Evolutionary conservation across 2,797 vertebrate species (phyloP).

Genomic region (Peromyscus eremicus): DNA sequence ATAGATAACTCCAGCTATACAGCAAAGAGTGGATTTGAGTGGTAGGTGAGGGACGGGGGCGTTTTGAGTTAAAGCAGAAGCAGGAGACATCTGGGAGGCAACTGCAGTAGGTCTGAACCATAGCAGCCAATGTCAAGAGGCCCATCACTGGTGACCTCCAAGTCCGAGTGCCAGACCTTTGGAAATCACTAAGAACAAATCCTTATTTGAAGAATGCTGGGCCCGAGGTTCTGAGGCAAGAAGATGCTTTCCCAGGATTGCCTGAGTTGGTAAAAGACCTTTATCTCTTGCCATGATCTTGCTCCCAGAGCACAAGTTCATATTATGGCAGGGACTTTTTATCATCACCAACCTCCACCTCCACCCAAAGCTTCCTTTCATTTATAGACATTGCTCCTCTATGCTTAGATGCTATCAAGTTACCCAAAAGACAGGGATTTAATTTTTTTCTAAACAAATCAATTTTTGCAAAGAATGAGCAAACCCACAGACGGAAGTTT

Average conservation of each 20-base stretch:
- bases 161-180: background rate
- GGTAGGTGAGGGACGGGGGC: background rate
- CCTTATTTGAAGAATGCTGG: constrained; percentile 10
- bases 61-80: constrained; percentile 35
- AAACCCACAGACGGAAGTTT: constrained; percentile 66
- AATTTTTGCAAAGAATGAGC: constrained; percentile 73
- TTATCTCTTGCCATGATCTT: background rate
- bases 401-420: constrained; percentile 85
- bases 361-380: constrained; percentile 9
- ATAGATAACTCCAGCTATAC: background rate
- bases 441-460: constrained; percentile 74
- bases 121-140: background rate
- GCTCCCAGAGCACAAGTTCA: background rate
- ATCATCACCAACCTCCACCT: background rate
- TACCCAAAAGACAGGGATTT: constrained; percentile 80
- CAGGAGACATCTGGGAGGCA: background rate
- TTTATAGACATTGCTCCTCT: constrained; percentile 23
- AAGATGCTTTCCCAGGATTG: background rate
- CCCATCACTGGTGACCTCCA: background rate
- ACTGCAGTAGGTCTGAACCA: background rate
- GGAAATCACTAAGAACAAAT: background rate
- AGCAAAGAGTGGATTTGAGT: background rate
- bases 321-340: constrained; percentile 22
- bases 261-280: background rate
- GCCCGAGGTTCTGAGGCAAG: background rate